These are phyloP conservation scores for Calephelis virginiensis DNA, from an alignment of 1,140 invertebrate species.

Conservation along the genomic window DNA sequence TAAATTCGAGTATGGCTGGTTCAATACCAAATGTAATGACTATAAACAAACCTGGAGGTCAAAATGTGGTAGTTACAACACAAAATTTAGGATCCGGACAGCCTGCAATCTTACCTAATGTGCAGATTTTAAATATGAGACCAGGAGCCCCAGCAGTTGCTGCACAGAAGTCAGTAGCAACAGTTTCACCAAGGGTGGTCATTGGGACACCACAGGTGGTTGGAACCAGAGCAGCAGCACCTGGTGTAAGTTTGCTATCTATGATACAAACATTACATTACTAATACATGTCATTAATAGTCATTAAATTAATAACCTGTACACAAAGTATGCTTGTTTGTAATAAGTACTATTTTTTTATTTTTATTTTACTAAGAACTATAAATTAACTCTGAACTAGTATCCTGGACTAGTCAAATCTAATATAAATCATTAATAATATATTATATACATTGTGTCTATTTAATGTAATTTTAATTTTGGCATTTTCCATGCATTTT, in stretches of 20 bases:
- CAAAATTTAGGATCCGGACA: conserved; percentile 80
- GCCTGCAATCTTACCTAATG: conserved; percentile 84
- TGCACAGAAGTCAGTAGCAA: conserved; percentile 86
- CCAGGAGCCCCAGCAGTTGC: conserved; percentile 82
- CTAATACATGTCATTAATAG: not conserved
- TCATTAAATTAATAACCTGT: too few relatives aligned
- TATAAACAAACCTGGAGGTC: conserved; percentile 75
- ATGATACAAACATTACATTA: conserved; percentile 7
- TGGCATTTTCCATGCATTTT: too few relatives aligned
- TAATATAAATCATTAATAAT: too few relatives aligned
- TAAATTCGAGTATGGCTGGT: conserved; percentile 76
- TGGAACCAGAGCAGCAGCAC: conserved; percentile 86
- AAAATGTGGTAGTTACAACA: conserved; percentile 78
- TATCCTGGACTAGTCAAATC: too few relatives aligned
- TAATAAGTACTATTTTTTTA: too few relatives aligned
- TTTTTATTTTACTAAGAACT: not conserved
- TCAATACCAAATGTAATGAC: conserved; percentile 76
- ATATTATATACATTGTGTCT: too few relatives aligned
- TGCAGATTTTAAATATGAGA: conserved; percentile 92
- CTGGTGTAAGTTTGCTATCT: conserved; percentile 82
- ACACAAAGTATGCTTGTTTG: not conserved
- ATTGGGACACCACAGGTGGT: conserved; percentile 89
- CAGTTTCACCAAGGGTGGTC: conserved; percentile 87
- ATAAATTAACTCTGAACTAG: not conserved
- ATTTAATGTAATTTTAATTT: too few relatives aligned